Evolutionary conservation across 2,113 vertebrate genomes (phyloP), one percentile per base, ranked within the genome.

Genomic region (Camelus bactrianus): DNA sequence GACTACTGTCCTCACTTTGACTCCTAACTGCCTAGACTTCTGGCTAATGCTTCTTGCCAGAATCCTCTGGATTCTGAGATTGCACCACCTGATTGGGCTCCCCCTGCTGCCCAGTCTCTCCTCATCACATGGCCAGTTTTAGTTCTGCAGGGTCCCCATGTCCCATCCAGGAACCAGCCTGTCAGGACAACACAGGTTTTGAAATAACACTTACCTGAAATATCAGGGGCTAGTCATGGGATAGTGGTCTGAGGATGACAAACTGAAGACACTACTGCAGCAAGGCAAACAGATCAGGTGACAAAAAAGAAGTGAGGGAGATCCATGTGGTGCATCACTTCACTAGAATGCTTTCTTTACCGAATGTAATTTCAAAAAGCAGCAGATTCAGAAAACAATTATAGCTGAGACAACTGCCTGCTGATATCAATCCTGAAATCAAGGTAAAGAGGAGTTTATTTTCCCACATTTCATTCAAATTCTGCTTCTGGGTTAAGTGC

Each of bases 211-310:
- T 93, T 72, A 81, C 8, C 50, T 82, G 65, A 94, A 94, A 91
- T 87, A 20, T 13, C 82, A 48, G 5, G 17, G 60, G 73, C 58
- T 96, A 81, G 80, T n/a, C 14, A 35, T 1, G n/a, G 85, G 80
- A 42, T 1, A 8, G 76, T 32, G 1, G 75, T 65, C 64, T 93
- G 67, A 54, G 38, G 28, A 54, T 10, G 22, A 75, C 67, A 95
- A 42, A 80, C 67, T 69, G 81, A 85, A 89, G 20, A 32, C 52
- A 52, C 14, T 30, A 54, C 65, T 64, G 48, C 48, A 60, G 93
- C 79, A 80, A 95, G 80, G 50, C 75, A 81, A 96, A 95, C 52
- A 93, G 87, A 52, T 82, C 94, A 77, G 67, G 35, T 67, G 67
- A 60, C 6, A 70, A 38, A 42, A 26, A 46, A 35, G 76, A 80